These are phyloP conservation scores for Condylostylus longicornis DNA, from an alignment of 1,140 invertebrate species.

Conservation along the genomic window DNA sequence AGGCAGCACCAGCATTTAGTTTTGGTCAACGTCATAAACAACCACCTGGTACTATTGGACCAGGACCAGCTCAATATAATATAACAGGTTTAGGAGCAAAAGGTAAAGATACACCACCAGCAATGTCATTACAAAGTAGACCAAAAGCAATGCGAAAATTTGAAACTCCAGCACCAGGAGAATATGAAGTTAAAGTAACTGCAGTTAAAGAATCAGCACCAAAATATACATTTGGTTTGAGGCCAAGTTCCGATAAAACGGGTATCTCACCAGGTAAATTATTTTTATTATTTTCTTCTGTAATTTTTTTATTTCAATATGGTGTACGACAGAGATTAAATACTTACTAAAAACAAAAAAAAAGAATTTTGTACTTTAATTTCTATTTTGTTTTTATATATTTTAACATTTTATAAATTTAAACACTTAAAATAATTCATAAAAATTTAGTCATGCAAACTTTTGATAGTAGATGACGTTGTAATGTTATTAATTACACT, in stretches of 20 bases:
- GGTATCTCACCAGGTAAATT: conserved; percentile 33
- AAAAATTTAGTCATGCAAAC: too few relatives aligned
- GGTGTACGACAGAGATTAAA: neutral
- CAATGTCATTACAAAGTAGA: conserved; percentile 58
- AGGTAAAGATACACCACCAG: conserved; percentile 48
- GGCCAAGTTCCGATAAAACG: conserved; percentile 21
- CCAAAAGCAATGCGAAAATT: conserved; percentile 55
- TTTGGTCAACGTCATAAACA: conserved; percentile 54
- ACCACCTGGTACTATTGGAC: conserved; percentile 43
- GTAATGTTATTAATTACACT: too few relatives aligned
- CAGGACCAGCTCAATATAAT: conserved; percentile 75
- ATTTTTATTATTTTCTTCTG: neutral
- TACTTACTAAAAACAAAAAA: neutral
- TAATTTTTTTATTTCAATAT: neutral
- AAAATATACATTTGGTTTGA: conserved; percentile 42
- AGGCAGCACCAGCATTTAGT: conserved; percentile 59
- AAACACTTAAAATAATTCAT: too few relatives aligned
- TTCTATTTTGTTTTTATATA: neutral
- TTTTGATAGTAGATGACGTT: too few relatives aligned
- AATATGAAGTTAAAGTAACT: conserved; percentile 64
- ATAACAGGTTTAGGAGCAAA: conserved; percentile 66
- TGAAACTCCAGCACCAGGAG: conserved; percentile 65
- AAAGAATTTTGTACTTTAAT: neutral
- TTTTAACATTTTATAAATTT: too few relatives aligned
- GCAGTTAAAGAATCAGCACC: conserved; percentile 49